Percentiles rank a stretch among this genome's conserved stretches.
Evolutionary conservation across 2,888 invertebrate species (phyloP).

Genomic region (Brenthis daphne): DNA sequence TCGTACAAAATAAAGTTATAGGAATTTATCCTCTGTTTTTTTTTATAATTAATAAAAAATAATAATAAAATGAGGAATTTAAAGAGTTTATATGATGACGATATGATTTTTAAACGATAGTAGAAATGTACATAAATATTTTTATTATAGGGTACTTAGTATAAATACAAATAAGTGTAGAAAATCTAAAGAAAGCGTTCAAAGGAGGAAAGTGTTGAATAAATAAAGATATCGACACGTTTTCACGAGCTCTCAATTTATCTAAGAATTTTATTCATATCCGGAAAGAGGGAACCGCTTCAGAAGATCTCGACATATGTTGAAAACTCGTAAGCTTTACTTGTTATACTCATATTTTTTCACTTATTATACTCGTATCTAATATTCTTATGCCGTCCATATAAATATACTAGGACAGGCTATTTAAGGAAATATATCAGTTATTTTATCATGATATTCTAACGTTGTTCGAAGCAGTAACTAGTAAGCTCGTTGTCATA

Average conservation of each 20-base stretch:
- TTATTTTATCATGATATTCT: constrained; percentile 19
- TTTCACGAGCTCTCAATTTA: constrained; percentile 77
- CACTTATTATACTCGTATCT: background rate
- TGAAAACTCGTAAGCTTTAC: constrained; percentile 59
- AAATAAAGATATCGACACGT: constrained; percentile 80
- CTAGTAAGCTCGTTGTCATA: constrained; percentile 72
- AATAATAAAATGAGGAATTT: too few species aligned
- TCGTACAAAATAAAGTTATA: too few species aligned
- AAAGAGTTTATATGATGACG: too few species aligned
- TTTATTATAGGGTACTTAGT: background rate
- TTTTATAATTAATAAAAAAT: too few species aligned
- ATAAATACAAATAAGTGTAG: constrained; percentile 68
- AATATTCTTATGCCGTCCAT: background rate
- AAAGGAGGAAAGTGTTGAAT: constrained; percentile 76
- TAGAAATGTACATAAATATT: background rate
- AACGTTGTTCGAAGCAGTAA: constrained; percentile 56
- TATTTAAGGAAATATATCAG: background rate
- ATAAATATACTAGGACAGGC: background rate
- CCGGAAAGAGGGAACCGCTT: constrained; percentile 65
- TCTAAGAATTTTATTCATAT: constrained; percentile 77
- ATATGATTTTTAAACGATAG: too few species aligned
- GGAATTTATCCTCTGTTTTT: too few species aligned
- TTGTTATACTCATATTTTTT: constrained; percentile 57
- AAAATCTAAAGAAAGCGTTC: constrained; percentile 46
- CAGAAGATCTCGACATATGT: constrained; percentile 65